Base-by-base conservation (phyloP, 2,797 vertebrate genomes). In the Petrocephalus sullivani region DNA sequence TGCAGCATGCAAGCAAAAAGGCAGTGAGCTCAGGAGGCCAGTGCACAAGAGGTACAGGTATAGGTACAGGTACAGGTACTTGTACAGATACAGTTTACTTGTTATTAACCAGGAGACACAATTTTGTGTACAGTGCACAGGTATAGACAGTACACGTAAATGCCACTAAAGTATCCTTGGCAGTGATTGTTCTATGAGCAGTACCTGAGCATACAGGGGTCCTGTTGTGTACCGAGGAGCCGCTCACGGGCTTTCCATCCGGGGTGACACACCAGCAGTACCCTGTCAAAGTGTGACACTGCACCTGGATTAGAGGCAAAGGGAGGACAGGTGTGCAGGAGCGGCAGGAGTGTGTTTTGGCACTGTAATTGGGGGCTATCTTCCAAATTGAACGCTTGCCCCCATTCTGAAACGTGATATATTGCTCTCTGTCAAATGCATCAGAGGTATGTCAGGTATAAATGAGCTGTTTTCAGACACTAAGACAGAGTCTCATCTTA, bases 161-260 rank as follows among this genome's bases (percentile, higher is more conserved):
- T 46, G 37, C 41, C 46, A 7, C 6, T 46, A 46, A 78, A 78
- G 71, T 49, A 16, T 41, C 37, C 7, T 9, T n/a, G 19, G 71
- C 71, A 49, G 37, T 3, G 37, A 49, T n/a, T 71, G 37, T 33
- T 89, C 91, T 90, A 91, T 89, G 89, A 91, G 95, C 92, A 93
- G 95, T 99, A 99, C 98, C 98, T 99, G 98, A 99, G 96, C 98
- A 99, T 94, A 98, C 95, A 91, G 98, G 98, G 93, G 97, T 99
- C 96, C 97, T 97, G 96, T 99, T 99, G 94, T 98, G 98, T 90
- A 98, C 98, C 14, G 98, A 99, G 91, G 98, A 99, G 90, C 98
- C 98, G 41, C 98, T 99, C 94, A 99, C 97, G 87, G 98, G 98
- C 89, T 99, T 99, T 49, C 98, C 98, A 85, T 99, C 98, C 5